Evolutionary conservation across 2,888 invertebrate genomes (phyloP).

Genomic region (Ellobium chinense): DNA sequence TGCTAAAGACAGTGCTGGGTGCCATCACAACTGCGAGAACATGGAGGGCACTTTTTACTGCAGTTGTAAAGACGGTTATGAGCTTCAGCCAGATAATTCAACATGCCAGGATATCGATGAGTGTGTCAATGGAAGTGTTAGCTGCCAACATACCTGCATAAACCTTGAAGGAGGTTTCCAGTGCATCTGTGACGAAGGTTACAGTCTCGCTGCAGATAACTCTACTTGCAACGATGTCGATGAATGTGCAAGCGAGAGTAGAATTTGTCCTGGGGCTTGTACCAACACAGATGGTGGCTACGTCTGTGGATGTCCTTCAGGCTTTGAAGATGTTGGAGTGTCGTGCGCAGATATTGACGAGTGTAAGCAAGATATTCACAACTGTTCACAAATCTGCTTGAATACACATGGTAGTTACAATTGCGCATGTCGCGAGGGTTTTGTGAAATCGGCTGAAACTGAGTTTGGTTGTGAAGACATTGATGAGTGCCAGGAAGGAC

Average conservation of each 20-base stretch:
- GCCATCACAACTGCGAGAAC: too few species aligned
- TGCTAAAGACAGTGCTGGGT: too few species aligned
- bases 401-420: background rate
- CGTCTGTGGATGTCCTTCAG: background rate
- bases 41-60: too few species aligned
- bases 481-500: conserved; percentile 48
- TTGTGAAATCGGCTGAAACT: background rate
- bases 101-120: too few species aligned
- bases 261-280: background rate
- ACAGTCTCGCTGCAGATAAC: too few species aligned
- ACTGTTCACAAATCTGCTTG: background rate
- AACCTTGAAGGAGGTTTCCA: too few species aligned
- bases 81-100: too few species aligned
- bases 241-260: background rate
- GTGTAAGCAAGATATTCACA: background rate
- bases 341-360: background rate
- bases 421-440: background rate
- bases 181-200: too few species aligned
- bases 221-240: too few species aligned
- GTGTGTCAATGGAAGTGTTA: too few species aligned
- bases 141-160: too few species aligned
- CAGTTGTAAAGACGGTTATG: too few species aligned
- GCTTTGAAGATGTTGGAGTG: background rate
- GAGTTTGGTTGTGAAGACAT: conserved; percentile 43
- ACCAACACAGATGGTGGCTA: background rate